phyloP scores from a whole-genome alignment of 2,888 invertebrate genomes.

The Augochlorella aurata region DNA sequence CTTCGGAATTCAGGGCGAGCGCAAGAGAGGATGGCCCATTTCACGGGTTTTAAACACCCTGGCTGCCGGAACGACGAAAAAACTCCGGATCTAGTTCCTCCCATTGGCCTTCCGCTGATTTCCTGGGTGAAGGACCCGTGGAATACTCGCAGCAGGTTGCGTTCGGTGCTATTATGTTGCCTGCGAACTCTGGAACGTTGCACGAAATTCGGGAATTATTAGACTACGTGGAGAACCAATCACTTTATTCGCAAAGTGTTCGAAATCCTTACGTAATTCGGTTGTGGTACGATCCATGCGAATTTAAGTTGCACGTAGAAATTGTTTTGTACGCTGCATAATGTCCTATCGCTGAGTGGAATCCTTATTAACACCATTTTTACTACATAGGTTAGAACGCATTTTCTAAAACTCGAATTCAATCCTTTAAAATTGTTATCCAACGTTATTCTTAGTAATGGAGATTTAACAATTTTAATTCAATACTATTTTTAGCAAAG shows the following conservation, averaged over 20 bases:
- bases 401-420: too few relatives aligned
- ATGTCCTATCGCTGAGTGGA: not conserved
- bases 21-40: conserved; percentile 50
- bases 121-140: conserved; percentile 30
- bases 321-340: not conserved
- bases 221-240: not conserved
- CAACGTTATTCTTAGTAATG: too few relatives aligned
- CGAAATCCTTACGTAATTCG: not conserved
- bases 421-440: too few relatives aligned
- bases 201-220: not conserved
- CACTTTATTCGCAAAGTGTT: not conserved
- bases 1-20: conserved; percentile 26
- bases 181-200: not conserved
- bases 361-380: not conserved
- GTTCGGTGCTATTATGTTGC: not conserved
- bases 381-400: too few relatives aligned
- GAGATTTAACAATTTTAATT: too few relatives aligned
- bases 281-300: not conserved
- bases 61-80: conserved; percentile 24
- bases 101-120: conserved; percentile 45
- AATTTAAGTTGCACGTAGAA: not conserved
- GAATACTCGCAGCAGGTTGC: conserved; percentile 4
- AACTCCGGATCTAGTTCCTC: conserved; percentile 48
- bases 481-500: too few relatives aligned
- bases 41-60: conserved; percentile 66